These are phyloP conservation scores for Platycercus adscitus DNA, from an alignment of 2,113 vertebrate species.

Conservation along the genomic window DNA sequence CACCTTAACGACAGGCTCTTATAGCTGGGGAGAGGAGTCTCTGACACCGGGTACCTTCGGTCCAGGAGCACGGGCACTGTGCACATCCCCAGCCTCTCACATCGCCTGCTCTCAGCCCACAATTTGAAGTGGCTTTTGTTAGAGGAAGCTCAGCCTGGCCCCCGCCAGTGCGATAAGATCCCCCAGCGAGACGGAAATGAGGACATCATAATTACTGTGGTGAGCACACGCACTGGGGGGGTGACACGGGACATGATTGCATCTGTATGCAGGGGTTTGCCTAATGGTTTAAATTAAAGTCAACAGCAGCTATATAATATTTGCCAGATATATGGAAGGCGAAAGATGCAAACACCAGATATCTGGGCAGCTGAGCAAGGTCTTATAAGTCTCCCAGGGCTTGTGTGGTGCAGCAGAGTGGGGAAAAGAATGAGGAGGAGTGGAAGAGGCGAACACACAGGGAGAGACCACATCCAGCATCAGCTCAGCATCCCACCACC, in stretches of 20 bases:
- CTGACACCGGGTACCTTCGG: not conserved
- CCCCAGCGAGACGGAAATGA: constrained; percentile 47
- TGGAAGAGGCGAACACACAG: fast-evolving
- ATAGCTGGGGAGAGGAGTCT: too few species aligned
- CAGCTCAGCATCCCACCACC: not conserved
- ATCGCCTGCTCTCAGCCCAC: not conserved
- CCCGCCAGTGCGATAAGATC: constrained; percentile 29
- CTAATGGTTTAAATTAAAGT: constrained; percentile 63
- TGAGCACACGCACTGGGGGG: fast-evolving
- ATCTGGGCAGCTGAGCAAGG: constrained; percentile 1
- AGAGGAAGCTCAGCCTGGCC: not conserved
- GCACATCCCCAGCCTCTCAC: not conserved
- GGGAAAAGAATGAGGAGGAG: not conserved
- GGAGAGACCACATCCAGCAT: not conserved
- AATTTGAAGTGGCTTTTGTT: not conserved
- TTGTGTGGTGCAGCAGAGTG: not conserved
- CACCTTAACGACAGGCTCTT: not conserved
- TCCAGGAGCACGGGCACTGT: fast-evolving
- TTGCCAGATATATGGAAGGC: constrained; percentile 33
- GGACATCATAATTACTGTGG: constrained; percentile 61
- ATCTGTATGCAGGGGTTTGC: constrained; percentile 31
- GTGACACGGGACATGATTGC: not conserved
- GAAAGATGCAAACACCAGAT: constrained; percentile 50
- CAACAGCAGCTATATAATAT: constrained; percentile 7
- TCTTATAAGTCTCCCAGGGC: not conserved